Percentiles rank a stretch among this genome's conserved stretches.
Evolutionary conservation across 2,797 vertebrate species (phyloP).

Genomic region (Clarias pachynema): DNA sequence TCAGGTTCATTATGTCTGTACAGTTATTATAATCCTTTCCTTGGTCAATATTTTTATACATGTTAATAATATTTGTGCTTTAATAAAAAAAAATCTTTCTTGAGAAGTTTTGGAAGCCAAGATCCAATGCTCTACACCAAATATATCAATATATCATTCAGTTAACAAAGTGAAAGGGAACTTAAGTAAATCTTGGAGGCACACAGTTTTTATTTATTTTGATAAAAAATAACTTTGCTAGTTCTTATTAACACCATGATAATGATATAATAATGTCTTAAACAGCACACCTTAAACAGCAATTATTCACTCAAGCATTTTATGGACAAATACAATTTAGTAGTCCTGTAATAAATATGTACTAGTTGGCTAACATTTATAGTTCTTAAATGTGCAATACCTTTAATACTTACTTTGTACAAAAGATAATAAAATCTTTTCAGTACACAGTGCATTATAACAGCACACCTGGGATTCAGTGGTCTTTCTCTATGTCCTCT

Average conservation of each 20-base stretch:
- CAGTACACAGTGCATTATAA: conserved; percentile 31
- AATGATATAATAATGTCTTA: conserved; percentile 18
- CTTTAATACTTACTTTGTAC: conserved; percentile 39
- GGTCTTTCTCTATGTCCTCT: conserved; percentile 19
- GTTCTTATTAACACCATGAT: neutral
- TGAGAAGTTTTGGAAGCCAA: neutral
- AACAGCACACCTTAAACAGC: neutral
- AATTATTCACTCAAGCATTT: conserved; percentile 28
- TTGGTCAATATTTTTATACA: conserved; percentile 26
- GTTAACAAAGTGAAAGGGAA: conserved; percentile 7
- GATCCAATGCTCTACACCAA: neutral
- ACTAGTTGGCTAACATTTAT: conserved; percentile 16
- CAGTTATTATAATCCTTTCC: conserved; percentile 22
- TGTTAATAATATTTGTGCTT: conserved; percentile 20
- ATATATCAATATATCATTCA: neutral
- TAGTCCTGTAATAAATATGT: conserved; percentile 40
- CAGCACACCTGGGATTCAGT: conserved; percentile 18
- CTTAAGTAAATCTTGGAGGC: neutral
- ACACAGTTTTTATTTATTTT: conserved; percentile 16
- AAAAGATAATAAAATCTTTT: conserved; percentile 48
- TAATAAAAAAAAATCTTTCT: conserved; percentile 19
- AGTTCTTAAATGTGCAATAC: conserved; percentile 32
- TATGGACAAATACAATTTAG: conserved; percentile 16
- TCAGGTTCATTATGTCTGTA: conserved; percentile 4
- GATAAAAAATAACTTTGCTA: neutral